Evolutionary conservation across 1,140 invertebrate species (phyloP).

Genomic region (Drosophila sproati): DNA sequence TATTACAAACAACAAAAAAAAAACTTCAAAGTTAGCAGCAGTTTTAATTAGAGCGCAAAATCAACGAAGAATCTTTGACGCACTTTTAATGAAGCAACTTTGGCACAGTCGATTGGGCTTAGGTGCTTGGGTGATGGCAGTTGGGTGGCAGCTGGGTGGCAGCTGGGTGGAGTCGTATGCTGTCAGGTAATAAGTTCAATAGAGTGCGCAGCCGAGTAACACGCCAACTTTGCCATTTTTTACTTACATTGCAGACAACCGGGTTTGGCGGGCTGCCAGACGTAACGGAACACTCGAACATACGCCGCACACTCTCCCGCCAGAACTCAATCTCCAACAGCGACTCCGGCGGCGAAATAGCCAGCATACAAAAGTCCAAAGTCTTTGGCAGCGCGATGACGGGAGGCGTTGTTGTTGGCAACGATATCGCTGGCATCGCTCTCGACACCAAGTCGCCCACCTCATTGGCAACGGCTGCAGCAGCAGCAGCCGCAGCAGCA

Average conservation of each 20-base stretch:
- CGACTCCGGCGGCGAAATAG: conserved; percentile 76
- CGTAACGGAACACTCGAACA: conserved; percentile 84
- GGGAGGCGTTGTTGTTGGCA: conserved; percentile 60
- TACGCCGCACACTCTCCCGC: conserved; percentile 79
- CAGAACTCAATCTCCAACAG: conserved; percentile 84
- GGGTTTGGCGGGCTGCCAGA: conserved; percentile 83
- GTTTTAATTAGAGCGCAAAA: conserved; percentile 79
- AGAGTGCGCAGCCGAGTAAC: conserved; percentile 11
- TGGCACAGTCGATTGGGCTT: background rate
- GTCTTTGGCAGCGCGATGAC: conserved; percentile 68
- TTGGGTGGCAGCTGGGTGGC: conserved; percentile 7
- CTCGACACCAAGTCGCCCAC: conserved; percentile 69
- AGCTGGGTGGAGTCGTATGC: conserved; percentile 3
- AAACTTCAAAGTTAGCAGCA: conserved; percentile 58
- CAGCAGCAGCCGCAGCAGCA: conserved; percentile 36
- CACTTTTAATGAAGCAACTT: conserved; percentile 78
- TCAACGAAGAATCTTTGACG: conserved; percentile 75
- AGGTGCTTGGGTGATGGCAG: too few relatives aligned
- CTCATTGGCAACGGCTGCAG: conserved; percentile 50
- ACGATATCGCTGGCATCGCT: conserved; percentile 61
- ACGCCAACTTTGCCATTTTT: conserved; percentile 15
- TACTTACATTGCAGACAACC: conserved; percentile 74
- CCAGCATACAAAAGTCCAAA: conserved; percentile 81
- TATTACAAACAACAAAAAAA: conserved; percentile 45
- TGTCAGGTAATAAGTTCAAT: conserved; percentile 27